Percentiles rank a stretch among this genome's conserved stretches.
phyloP scores from a whole-genome alignment of 2,113 vertebrate genomes.

The Gymnogyps californianus region DNA sequence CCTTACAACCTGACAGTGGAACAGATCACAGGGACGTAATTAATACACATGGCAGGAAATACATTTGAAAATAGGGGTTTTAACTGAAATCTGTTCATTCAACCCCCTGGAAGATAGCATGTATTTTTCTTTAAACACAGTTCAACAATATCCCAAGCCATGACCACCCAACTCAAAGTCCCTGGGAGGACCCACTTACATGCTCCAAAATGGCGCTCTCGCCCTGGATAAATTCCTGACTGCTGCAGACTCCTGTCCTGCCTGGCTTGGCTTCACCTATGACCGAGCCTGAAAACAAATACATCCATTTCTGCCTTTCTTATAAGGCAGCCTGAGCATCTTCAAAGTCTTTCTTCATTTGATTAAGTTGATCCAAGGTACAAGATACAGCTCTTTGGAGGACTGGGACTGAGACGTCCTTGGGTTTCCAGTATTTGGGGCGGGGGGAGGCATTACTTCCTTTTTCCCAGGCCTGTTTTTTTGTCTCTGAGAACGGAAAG shows the following conservation, averaged over 20 bases:
- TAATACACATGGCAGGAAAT: not conserved
- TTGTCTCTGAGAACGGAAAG: not conserved
- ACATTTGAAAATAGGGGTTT: not conserved
- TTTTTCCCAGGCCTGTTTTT: not conserved
- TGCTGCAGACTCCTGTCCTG: not conserved
- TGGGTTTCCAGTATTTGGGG: not conserved
- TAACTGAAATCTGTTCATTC: not conserved
- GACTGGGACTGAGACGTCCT: not conserved
- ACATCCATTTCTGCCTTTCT: not conserved
- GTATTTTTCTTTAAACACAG: not conserved
- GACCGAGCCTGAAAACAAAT: not conserved
- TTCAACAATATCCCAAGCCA: not conserved
- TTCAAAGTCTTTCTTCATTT: not conserved
- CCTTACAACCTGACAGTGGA: not conserved
- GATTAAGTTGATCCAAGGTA: not conserved
- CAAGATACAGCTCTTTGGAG: not conserved
- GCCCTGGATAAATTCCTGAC: not conserved
- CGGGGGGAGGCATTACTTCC: not conserved
- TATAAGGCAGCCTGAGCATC: not conserved
- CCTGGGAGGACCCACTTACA: not conserved
- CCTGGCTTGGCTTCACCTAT: not conserved
- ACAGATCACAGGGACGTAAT: not conserved
- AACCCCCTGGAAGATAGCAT: not conserved
- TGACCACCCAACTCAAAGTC: not conserved
- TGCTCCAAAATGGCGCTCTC: accelerated